Percentiles rank a stretch among this genome's conserved stretches.
These are phyloP conservation scores for Encarsia formosa DNA, from an alignment of 2,888 invertebrate species.

Conservation along the genomic window DNA sequence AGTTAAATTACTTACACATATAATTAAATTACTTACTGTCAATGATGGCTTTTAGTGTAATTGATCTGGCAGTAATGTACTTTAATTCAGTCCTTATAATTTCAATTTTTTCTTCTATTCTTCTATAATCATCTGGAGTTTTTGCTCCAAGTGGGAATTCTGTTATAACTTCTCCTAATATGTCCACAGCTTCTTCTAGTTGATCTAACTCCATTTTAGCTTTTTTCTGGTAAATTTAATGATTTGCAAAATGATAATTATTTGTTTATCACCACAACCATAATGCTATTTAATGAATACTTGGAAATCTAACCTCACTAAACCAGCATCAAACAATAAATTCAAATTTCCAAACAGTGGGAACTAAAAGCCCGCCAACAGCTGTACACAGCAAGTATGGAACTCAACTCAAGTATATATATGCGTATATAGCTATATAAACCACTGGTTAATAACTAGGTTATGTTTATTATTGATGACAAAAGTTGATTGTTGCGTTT, in stretches of 20 bases:
- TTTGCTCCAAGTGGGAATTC: slow-evolving; percentile 33
- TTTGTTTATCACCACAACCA: background rate
- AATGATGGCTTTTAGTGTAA: slow-evolving; percentile 29
- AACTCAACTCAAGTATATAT: too few relatives aligned
- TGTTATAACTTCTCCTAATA: slow-evolving; percentile 21
- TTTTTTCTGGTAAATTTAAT: background rate
- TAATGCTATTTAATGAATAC: background rate
- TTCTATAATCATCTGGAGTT: slow-evolving; percentile 32
- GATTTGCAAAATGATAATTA: background rate
- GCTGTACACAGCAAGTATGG: too few relatives aligned
- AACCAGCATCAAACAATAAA: background rate
- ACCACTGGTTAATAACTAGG: too few relatives aligned
- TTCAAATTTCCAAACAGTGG: too few relatives aligned
- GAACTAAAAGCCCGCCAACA: too few relatives aligned
- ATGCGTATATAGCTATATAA: too few relatives aligned
- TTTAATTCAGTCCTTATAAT: slow-evolving; percentile 25
- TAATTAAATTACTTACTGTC: too few relatives aligned
- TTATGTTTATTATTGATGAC: too few relatives aligned
- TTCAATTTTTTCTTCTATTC: slow-evolving; percentile 33
- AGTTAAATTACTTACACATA: slow-evolving; percentile 25
- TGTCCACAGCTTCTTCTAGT: slow-evolving; percentile 19
- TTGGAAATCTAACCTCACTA: background rate
- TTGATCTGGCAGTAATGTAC: slow-evolving; percentile 27
- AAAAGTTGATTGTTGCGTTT: too few relatives aligned
- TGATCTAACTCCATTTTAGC: slow-evolving; percentile 23